These are phyloP conservation scores for Vipera latastei DNA, from an alignment of 2,797 vertebrate genomes.

Conservation along the genomic window DNA sequence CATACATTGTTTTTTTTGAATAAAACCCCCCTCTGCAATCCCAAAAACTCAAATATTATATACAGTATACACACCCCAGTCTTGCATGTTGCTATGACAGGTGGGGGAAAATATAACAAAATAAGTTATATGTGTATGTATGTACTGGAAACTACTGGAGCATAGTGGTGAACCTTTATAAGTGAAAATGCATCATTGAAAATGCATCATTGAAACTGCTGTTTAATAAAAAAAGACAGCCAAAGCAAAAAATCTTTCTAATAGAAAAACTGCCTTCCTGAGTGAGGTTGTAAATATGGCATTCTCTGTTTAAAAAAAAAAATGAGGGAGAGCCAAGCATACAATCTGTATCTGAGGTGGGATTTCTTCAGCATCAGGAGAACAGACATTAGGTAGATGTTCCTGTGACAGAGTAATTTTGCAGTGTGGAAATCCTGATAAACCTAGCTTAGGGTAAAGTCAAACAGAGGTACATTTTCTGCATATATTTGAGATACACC, in stretches of 20 bases:
- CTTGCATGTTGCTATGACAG: neutral
- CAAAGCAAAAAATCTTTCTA: neutral
- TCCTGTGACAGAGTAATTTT: neutral
- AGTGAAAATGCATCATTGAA: neutral
- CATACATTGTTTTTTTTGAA: neutral
- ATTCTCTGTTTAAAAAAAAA: neutral
- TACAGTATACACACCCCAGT: neutral
- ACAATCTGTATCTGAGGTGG: neutral
- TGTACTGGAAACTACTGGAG: neutral
- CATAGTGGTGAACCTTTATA: neutral
- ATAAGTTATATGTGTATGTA: neutral
- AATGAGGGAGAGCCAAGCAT: neutral
- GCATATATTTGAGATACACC: neutral
- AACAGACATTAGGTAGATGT: neutral
- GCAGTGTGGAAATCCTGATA: neutral
- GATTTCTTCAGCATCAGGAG: neutral
- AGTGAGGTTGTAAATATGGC: neutral
- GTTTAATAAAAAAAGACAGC: neutral
- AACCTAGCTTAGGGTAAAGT: neutral
- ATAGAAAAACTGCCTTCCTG: neutral
- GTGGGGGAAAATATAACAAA: neutral
- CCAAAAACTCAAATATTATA: neutral
- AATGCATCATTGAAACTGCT: neutral
- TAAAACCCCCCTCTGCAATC: accelerated
- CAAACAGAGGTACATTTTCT: neutral